phyloP scores from a whole-genome alignment of 2,113 vertebrate species.

The Athene cunicularia region DNA sequence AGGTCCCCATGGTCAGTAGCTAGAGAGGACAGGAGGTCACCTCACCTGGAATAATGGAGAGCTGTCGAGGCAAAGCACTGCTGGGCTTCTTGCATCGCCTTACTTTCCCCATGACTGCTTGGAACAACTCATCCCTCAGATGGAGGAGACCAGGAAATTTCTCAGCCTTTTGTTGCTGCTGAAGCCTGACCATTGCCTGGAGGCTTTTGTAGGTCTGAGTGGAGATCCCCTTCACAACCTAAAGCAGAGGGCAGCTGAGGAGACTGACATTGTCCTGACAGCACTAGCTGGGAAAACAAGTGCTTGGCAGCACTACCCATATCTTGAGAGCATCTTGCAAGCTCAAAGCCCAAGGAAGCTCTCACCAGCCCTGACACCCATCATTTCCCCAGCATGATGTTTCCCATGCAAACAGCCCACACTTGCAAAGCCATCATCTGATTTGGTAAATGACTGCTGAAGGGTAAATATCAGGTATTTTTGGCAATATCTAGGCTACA shows the following conservation, averaged over 20 bases:
- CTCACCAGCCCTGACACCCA: not conserved
- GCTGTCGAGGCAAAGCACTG: not conserved
- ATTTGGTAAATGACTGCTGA: not conserved
- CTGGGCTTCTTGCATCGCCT: not conserved
- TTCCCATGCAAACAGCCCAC: not conserved
- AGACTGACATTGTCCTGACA: no score
- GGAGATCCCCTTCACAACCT: constrained; percentile 71
- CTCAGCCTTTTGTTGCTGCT: constrained; percentile 58
- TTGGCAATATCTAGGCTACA: not conserved
- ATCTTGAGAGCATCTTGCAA: not conserved
- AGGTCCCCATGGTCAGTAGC: accelerated
- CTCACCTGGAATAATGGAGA: constrained; percentile 10
- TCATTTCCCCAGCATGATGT: accelerated
- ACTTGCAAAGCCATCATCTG: not conserved
- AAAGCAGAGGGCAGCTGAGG: not conserved
- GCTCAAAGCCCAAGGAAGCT: not conserved
- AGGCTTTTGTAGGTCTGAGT: constrained; percentile 44
- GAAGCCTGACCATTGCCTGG: constrained; percentile 33
- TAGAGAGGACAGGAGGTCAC: not conserved
- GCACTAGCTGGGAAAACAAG: not conserved
- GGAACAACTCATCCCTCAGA: constrained; percentile 50
- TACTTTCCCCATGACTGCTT: constrained; percentile 11
- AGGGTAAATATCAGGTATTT: not conserved
- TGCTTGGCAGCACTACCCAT: accelerated
- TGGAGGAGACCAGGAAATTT: constrained; percentile 41